phyloP scores from a whole-genome alignment of 2,888 invertebrate genomes.

The Ophion slaviceki region DNA sequence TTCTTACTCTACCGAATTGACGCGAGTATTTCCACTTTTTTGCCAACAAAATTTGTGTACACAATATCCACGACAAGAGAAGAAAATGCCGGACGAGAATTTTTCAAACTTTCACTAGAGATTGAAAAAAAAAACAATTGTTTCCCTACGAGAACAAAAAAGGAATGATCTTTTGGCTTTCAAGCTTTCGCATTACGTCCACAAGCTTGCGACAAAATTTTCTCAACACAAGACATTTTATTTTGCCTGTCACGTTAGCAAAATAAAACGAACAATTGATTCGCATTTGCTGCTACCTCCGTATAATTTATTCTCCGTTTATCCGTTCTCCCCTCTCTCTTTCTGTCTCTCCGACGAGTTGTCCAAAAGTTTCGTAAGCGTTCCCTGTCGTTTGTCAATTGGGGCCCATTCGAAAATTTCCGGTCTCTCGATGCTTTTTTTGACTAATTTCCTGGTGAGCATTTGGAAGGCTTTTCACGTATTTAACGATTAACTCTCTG shows the following conservation, averaged over 20 bases:
- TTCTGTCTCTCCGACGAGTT: constrained; percentile 45
- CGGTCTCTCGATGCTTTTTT: constrained; percentile 64
- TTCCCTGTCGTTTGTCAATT: too few relatives aligned
- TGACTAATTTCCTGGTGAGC: neutral
- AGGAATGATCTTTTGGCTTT: constrained; percentile 76
- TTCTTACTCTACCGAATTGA: neutral
- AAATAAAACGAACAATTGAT: constrained; percentile 40
- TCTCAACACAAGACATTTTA: constrained; percentile 71
- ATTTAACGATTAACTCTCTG: neutral
- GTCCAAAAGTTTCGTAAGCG: constrained; percentile 62
- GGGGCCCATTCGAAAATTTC: constrained; percentile 30
- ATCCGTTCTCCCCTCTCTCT: constrained; percentile 55
- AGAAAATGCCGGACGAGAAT: constrained; percentile 6
- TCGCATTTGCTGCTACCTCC: constrained; percentile 10
- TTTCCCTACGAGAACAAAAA: constrained; percentile 1
- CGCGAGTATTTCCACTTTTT: neutral
- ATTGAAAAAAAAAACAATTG: neutral
- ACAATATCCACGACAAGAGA: constrained; percentile 12
- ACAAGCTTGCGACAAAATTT: constrained; percentile 79
- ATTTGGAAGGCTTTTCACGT: neutral
- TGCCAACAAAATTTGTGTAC: neutral
- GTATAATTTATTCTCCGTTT: constrained; percentile 56
- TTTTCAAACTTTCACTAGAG: too few relatives aligned
- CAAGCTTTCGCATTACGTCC: constrained; percentile 81
- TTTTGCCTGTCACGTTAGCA: constrained; percentile 73